phyloP scores from a whole-genome alignment of 2,888 invertebrate species.

The Cosmia pyralina region DNA sequence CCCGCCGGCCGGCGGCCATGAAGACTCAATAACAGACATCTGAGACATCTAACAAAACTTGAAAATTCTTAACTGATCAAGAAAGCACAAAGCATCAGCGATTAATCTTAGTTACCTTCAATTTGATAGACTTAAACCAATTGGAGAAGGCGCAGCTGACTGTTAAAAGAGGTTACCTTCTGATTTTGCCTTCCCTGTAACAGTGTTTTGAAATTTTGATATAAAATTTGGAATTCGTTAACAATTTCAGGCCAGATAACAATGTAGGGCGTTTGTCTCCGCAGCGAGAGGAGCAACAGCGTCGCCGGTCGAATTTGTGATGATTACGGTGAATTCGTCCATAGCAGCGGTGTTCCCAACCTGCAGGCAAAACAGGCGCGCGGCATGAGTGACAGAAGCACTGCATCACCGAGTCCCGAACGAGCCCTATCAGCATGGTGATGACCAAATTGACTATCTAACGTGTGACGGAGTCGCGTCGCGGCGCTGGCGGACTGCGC shows the following conservation, averaged over 20 bases:
- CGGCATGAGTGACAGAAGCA: slow-evolving; percentile 98
- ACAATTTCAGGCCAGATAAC: slow-evolving; percentile 56
- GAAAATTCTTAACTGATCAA: slow-evolving; percentile 13
- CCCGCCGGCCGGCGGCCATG: slow-evolving; percentile 69
- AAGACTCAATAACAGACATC: slow-evolving; percentile 56
- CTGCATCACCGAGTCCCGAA: slow-evolving; percentile 97
- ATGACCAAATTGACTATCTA: slow-evolving; percentile 87
- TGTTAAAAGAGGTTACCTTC: slow-evolving; percentile 62
- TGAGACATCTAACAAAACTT: slow-evolving; percentile 8
- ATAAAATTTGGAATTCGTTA: slow-evolving; percentile 20
- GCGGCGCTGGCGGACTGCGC: slow-evolving; percentile 91
- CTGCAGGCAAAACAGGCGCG: slow-evolving; percentile 94
- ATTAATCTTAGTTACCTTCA: slow-evolving; percentile 23
- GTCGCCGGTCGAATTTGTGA: slow-evolving; percentile 71
- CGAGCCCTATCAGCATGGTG: slow-evolving; percentile 96
- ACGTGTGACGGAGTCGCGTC: slow-evolving; percentile 86
- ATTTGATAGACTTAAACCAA: slow-evolving; percentile 18
- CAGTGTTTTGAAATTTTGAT: slow-evolving; percentile 17
- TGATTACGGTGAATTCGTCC: slow-evolving; percentile 58
- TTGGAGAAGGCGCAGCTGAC: slow-evolving; percentile 40
- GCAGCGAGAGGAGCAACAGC: slow-evolving; percentile 74
- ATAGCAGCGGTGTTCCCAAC: slow-evolving; percentile 86
- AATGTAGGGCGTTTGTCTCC: slow-evolving; percentile 77
- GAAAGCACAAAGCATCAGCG: slow-evolving; percentile 20
- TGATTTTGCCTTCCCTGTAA: slow-evolving; percentile 25